Evolutionary conservation across 2,888 invertebrate species (phyloP), one percentile per base, ranked within the genome.

Genomic region (Margaritifera margaritifera): DNA sequence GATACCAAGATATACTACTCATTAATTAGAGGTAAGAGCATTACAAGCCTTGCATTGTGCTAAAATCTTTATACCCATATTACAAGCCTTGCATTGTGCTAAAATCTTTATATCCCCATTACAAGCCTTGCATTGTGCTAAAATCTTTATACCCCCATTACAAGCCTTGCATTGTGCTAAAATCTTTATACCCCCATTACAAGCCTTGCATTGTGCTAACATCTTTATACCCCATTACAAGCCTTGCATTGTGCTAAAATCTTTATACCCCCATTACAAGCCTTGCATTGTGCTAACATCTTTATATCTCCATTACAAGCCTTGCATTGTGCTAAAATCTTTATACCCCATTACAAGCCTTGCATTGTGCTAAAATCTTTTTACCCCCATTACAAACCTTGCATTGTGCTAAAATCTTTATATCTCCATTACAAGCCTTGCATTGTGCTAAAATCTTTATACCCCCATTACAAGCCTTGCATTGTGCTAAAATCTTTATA

Each of bases 21-120:
- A 18, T 65, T 88, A 3, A 64, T 89, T 4, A 79, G 88, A 83
- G 84, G 88, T 88, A 73, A 69, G 70, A 31, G 11, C 11, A 42
- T 42, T 42, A 42, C 42, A 42, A 42, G 42, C 42, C 31, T 6
- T 42, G 42, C 55, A 20, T n/a, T 42, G 42, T 42, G 2, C 11
- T 42, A 1, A 42, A 2, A 6, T 31, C 6, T 31, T 31, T 31
- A 31, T 6, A 42, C 1, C 42, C 8, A n/a, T n/a, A n/a, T n/a
- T n/a, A n/a, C n/a, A n/a, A n/a, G n/a, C n/a, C n/a, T n/a, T n/a
- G n/a, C 55, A 20, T n/a, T 42, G 42, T 42, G 2, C 11, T 42
- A 1, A 42, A 2, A 6, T 31, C 6, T 31, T 31, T 31, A 31
- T 6, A 42, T 1, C 42, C 8, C 11, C 2, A 11, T 11, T 42